Base-by-base conservation (phyloP, 2,888 invertebrate genomes). In the Diloba caeruleocephala region DNA sequence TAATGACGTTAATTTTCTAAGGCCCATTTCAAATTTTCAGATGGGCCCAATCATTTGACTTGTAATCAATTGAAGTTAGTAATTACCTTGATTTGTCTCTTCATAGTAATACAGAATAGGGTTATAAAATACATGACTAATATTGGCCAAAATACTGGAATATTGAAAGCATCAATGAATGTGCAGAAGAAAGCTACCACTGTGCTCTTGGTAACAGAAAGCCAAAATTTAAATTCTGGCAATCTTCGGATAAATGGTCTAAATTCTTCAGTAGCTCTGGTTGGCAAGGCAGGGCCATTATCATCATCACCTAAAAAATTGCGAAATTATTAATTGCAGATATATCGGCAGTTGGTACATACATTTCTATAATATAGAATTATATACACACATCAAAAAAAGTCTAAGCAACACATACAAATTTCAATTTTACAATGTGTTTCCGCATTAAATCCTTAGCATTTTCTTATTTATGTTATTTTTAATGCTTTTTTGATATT, bases 121-220 rank as follows among this genome's bases (percentile, higher is more conserved):
- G 99, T 98, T 85, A 99, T 97, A 94, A 99, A 99, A 94, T 99
- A 99, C 97, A 99, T 98, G 80, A 99, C 99, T 87, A 99, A 95
- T 81, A 99, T 99, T 56, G 99, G 99, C 99, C 99, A 99, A 94
- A 99, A 99, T 79, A 99, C 99, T 84, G 99, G 99, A 89, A 99
- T 97, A 94, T 99, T 99, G 92, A 99, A 98, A 78, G 97, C 97
- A 82, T 99, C 98, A 88, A 99, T 99, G 91, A 99, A 97, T 55
- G 99, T 99, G 93, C 98, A 99, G 71, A 96, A 92, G 82, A 98
- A 95, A 32, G 97, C 98, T 75, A 99, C 95, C 8, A 98, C 73
- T 28, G 99, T 98, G 74, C 99, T 98, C 88, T 98, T 99, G 55
- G 97, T 96, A 59, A 99, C 97, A 73, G 99, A 98, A 76, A 99